A percentile compares a stretch with the other conserved stretches of the same genome.
These are phyloP conservation scores for Dermatemys mawii DNA, from an alignment of 2,113 vertebrate species.

Conservation along the genomic window DNA sequence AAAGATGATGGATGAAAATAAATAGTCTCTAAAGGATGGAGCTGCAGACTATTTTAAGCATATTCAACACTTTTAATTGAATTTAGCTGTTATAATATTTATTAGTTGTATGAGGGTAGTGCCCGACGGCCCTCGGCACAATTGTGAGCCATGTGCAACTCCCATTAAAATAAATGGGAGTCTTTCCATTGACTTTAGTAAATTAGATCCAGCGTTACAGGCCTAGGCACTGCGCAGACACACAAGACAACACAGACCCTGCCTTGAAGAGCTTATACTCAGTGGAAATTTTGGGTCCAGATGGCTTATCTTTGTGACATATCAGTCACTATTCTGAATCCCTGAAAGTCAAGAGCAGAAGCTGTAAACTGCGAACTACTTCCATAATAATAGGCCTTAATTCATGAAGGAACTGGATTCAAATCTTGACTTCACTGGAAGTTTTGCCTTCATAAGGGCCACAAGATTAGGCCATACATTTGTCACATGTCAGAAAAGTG, in stretches of 20 bases:
- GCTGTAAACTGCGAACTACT: background rate
- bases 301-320: background rate
- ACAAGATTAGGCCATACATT: background rate
- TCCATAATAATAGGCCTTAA: background rate
- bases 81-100: background rate
- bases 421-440: background rate
- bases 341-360: background rate
- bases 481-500: background rate
- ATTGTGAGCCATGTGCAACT: background rate
- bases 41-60: background rate
- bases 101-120: background rate
- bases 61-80: background rate
- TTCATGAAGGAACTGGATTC: background rate
- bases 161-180: background rate
- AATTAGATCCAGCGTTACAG: background rate
- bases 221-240: background rate
- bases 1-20: background rate
- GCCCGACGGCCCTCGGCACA: background rate
- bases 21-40: background rate
- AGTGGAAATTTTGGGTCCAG: conserved; percentile 29
- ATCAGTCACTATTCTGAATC: background rate
- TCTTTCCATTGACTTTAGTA: background rate
- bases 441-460: background rate
- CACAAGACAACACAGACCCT: background rate
- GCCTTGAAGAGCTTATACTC: background rate